Evolutionary conservation across 2,113 vertebrate species (phyloP).

Genomic region (Myanophis thanlyinensis): DNA sequence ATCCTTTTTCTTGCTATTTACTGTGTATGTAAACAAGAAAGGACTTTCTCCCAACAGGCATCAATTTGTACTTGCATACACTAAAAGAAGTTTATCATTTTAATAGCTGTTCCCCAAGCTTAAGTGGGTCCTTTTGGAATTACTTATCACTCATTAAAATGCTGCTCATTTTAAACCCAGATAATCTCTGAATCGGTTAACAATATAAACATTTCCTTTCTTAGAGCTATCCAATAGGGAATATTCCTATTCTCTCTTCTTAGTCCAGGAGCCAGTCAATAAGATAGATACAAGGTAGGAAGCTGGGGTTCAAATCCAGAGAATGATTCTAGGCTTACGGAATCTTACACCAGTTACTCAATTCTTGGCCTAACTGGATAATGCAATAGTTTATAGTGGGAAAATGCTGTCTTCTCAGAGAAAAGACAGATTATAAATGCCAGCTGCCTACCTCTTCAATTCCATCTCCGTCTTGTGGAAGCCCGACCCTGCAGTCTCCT

Average conservation of each 20-base stretch:
- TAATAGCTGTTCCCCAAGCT: neutral
- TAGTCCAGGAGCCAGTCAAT: neutral
- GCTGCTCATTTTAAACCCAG: neutral
- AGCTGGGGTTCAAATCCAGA: neutral
- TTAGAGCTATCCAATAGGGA: neutral
- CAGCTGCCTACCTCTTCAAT: constrained; percentile 18
- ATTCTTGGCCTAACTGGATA: neutral
- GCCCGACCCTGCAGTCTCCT: constrained; percentile 15
- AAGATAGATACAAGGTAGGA: neutral
- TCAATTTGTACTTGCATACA: neutral
- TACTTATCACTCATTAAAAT: too few species aligned
- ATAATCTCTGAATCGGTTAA: neutral
- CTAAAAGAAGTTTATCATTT: neutral
- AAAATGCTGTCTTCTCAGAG: too few species aligned
- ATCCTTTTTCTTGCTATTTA: neutral
- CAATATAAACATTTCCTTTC: neutral
- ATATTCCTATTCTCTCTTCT: neutral
- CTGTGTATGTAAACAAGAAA: neutral
- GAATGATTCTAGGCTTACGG: too few species aligned
- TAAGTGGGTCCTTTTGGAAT: neutral
- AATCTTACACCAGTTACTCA: neutral
- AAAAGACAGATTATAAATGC: neutral
- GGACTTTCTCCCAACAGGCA: neutral
- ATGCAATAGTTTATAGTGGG: neutral
- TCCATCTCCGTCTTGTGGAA: constrained; percentile 45